Evolutionary conservation across 2,113 vertebrate species (phyloP), one percentile per base, ranked within the genome.

Genomic region (Nestor notabilis): DNA sequence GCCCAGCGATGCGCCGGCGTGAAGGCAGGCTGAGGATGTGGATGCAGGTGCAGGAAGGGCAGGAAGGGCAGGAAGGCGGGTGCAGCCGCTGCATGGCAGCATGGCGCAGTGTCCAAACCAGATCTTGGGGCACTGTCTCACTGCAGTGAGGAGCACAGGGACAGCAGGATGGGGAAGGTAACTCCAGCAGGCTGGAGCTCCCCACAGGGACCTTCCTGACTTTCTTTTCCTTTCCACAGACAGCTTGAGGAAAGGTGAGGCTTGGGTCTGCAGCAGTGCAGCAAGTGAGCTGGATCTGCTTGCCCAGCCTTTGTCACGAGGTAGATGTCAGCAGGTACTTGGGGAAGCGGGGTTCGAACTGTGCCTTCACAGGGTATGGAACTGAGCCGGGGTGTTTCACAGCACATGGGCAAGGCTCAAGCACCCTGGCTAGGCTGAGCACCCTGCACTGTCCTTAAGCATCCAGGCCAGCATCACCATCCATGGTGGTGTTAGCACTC

Each of bases 81-180:
- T 33, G 17, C 9, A 8, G 8, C 50, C 5, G 0, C 19, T 35
- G 35, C 74, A 71, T 29, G 47, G 29, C 28, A 72, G 53, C 56
- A 65, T 0, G 9, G n/a, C 55, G 49, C 0, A 0, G 16, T 43
- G 52, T 49, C 81, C 53, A 86, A 28, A 80, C 14, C 1, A 0
- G n/a, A 75, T 60, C 46, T 55, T 55, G 44, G 43, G 24, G 29
- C 33, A 4, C n/a, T 20, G 64, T 20, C 47, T 13, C 5, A 9
- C 23, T 69, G 25, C 20, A 18, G 24, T 52, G 56, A 75, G 50
- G 56, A 72, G 31, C 56, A 49, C 20, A 13, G 63, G 39, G 69
- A 52, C 46, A 44, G 66, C 49, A 77, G 68, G 44, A 52, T 61
- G 74, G 55, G 41, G 56, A 58, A 10, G 55, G 20, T 15, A 15